Conservation (phyloP, 2,888 invertebrate genomes). For the Halictus ligatus region DNA sequence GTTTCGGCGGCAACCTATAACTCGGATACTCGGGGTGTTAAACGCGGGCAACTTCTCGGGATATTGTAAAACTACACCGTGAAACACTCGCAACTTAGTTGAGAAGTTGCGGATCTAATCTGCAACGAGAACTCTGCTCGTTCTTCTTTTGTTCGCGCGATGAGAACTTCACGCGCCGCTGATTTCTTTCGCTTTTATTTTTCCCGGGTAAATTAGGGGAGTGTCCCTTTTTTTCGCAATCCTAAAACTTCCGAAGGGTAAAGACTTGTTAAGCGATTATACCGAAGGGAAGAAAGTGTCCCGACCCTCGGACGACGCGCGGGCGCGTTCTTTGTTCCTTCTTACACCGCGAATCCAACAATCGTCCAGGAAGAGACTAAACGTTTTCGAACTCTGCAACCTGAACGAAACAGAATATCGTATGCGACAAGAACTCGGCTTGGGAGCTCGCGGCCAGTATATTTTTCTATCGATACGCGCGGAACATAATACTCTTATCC, state of each 20-base stretch:
- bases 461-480: conserved; percentile 11
- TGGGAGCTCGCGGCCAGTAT: background rate
- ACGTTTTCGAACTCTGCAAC: background rate
- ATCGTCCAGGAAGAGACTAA: background rate
- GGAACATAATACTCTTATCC: background rate
- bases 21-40: conserved; percentile 30
- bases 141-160: conserved; percentile 12
- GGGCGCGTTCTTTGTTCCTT: background rate
- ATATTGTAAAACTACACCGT: conserved; percentile 16
- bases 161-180: conserved; percentile 49
- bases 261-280: conserved; percentile 40
- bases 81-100: background rate
- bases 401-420: background rate
- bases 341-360: background rate
- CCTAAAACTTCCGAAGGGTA: conserved; percentile 58
- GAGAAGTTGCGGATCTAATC: background rate
- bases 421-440: background rate
- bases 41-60: conserved; percentile 37
- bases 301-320: background rate
- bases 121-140: background rate
- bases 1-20: conserved; percentile 58
- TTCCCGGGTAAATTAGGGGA: conserved; percentile 64
- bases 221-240: conserved; percentile 46
- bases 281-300: background rate
- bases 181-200: conserved; percentile 65